phyloP scores from a whole-genome alignment of 2,888 invertebrate species.

The Mythimna impura region DNA sequence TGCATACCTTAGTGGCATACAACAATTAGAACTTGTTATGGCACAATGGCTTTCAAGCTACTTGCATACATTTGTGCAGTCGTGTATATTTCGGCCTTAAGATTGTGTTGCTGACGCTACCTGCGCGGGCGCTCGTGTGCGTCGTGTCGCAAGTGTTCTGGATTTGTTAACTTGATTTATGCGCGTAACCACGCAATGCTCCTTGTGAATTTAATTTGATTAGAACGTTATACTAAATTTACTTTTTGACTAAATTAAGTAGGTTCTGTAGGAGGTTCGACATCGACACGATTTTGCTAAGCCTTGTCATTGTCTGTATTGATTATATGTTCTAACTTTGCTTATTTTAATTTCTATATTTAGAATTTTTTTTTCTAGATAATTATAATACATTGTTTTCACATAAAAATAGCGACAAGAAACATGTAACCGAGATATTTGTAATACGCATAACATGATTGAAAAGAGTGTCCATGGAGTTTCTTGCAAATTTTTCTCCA shows the following conservation, averaged over 20 bases:
- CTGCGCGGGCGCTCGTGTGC: conserved; percentile 34
- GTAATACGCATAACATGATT: no score
- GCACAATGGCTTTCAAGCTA: no score
- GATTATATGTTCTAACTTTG: background rate
- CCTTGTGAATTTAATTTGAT: conserved; percentile 56
- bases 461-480: no score
- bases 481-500: no score
- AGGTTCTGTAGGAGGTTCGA: background rate
- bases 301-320: background rate
- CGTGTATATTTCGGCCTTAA: background rate
- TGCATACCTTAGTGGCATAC: no score
- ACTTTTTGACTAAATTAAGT: conserved; percentile 17
- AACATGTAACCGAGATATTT: no score
- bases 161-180: conserved; percentile 67
- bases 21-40: no score
- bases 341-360: no score
- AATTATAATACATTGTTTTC: no score
- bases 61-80: no score
- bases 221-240: conserved; percentile 24
- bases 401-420: no score
- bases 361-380: no score
- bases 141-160: conserved; percentile 66
- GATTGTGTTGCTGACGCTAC: conserved; percentile 46
- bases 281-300: conserved; percentile 11
- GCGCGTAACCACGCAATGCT: conserved; percentile 52